Evolutionary conservation across 2,797 vertebrate genomes (phyloP), one percentile per base, ranked within the genome.

Genomic region (Heterohyrax brucei): DNA sequence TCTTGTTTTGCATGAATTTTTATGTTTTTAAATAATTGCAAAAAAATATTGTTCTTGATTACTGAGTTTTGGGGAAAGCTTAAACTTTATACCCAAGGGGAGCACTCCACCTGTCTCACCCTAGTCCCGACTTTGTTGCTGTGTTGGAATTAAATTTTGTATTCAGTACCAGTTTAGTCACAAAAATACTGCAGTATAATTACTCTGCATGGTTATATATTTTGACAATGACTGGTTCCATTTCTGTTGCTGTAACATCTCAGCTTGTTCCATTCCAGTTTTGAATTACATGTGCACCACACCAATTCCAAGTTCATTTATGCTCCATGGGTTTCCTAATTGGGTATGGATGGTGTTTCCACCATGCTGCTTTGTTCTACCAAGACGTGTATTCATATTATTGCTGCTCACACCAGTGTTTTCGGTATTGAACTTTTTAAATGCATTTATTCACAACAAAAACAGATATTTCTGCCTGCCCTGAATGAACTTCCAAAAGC

Each of bases 271-370:
- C 75, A 86, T 59, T 14, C 62, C 50, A 16, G 4, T 78, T 89
- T 89, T 94, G 95, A 93, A 70, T 94, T 86, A 80, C n/a, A 88
- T 68, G 59, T 48, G 72, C 28, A 46, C 87, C 82, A 50, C 50
- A 85, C 77, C 87, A 61, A 93, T 94, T 89, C 66, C 73, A 56
- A 93, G 78, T 92, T 94, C 64, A 89, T 89, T 88, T 96, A 95
- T 86, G 93, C 89, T 81, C 83, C 81, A 22, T 39, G 82, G 79
- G 78, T 93, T 94, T 81, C 94, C 94, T 97, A 96, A 95, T 28
- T 95, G 94, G 72, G 68, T 62, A 64, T 72, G 56, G 82, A 82
- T 62, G 64, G 33, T 84, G 48, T 75, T 95, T 85, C 26, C 21
- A 68, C 62, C 72, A 90, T 39, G 78, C 68, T 82, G 33, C 81